A percentile compares a stretch with the other conserved stretches of the same genome.
phyloP scores from a whole-genome alignment of 2,113 vertebrate genomes.

The Nerophis lumbriciformis region DNA sequence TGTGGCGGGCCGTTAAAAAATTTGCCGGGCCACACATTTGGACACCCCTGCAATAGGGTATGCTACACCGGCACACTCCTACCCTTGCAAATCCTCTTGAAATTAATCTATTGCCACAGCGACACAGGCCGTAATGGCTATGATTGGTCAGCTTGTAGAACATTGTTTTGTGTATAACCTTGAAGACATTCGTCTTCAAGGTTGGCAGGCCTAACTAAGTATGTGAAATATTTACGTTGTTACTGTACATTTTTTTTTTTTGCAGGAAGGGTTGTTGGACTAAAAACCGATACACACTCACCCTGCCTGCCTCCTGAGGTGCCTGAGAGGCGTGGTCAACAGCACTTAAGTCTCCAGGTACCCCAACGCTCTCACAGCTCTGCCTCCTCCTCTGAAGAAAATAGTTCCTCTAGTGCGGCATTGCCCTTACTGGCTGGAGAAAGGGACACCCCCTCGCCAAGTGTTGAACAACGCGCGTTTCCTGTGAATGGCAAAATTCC shows the following conservation, averaged over 20 bases:
- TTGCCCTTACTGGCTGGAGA: constrained; percentile 88
- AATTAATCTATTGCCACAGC: too few species aligned
- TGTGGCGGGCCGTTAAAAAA: too few species aligned
- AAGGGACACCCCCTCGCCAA: constrained; percentile 83
- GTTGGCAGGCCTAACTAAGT: too few species aligned
- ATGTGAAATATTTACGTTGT: too few species aligned
- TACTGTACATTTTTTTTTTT: background rate
- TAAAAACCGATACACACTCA: constrained; percentile 79
- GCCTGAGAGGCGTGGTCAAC: constrained; percentile 80
- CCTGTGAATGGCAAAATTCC: constrained; percentile 72
- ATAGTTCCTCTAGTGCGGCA: constrained; percentile 87
- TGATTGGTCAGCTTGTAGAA: too few species aligned
- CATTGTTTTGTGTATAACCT: too few species aligned
- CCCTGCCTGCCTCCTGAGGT: constrained; percentile 71
- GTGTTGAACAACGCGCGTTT: constrained; percentile 73
- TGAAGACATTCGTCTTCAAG: too few species aligned
- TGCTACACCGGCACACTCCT: too few species aligned
- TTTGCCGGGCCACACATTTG: too few species aligned
- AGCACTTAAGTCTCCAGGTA: constrained; percentile 87
- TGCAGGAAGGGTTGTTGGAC: constrained; percentile 73
- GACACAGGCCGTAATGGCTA: too few species aligned
- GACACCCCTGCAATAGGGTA: too few species aligned
- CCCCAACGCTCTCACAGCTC: constrained; percentile 88
- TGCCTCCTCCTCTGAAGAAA: constrained; percentile 90
- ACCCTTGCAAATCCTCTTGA: too few species aligned